Evolutionary conservation across 2,888 invertebrate genomes (phyloP).

Genomic region (Adelphocoris suturalis): DNA sequence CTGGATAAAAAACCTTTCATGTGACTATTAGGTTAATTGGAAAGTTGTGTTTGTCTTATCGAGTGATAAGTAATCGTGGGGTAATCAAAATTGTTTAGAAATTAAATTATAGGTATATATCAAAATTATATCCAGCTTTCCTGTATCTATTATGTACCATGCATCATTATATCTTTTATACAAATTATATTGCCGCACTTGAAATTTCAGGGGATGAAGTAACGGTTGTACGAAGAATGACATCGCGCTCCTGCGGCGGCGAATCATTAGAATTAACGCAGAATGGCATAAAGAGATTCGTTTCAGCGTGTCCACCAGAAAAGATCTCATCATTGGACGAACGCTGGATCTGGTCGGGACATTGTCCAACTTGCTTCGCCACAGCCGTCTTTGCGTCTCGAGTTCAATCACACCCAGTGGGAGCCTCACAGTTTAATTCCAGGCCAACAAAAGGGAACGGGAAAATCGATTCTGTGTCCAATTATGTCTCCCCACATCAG

Average conservation of each 20-base stretch:
- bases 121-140: too few species aligned
- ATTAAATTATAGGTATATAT: too few species aligned
- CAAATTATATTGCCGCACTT: too few species aligned
- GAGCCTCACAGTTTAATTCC: slow-evolving; percentile 21
- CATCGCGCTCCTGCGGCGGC: background rate
- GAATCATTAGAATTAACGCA: slow-evolving; percentile 25
- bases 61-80: too few species aligned
- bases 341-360: background rate
- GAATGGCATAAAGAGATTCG: background rate
- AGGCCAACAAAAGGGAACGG: slow-evolving; percentile 25
- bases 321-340: slow-evolving; percentile 25
- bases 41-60: too few species aligned
- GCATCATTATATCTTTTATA: too few species aligned
- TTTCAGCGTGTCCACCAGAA: slow-evolving; percentile 12
- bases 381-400: background rate
- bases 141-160: too few species aligned
- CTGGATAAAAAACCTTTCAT: too few species aligned
- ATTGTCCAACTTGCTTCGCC: slow-evolving; percentile 6
- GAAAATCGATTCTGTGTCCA: slow-evolving; percentile 19
- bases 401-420: slow-evolving; percentile 31
- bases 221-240: background rate
- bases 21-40: too few species aligned
- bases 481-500: slow-evolving; percentile 10
- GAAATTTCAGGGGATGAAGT: background rate
- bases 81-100: too few species aligned